Base-by-base conservation (phyloP, 2,797 vertebrate species). In the Percopsis omiscomaycus region DNA sequence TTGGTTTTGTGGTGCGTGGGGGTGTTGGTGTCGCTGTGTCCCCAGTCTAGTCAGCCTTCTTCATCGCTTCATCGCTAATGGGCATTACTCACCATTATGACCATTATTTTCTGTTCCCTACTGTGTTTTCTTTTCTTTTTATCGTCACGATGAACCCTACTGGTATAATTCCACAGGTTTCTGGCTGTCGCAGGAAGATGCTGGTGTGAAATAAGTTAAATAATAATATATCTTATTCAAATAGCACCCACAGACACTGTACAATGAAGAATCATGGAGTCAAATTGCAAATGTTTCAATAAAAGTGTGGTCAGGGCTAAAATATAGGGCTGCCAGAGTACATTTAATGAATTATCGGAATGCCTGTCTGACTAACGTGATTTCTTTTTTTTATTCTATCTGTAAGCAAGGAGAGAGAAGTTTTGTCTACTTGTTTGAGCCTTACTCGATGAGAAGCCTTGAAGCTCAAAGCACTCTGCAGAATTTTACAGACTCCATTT, bases 401-500 rank as follows among this genome's bases (percentile, higher is more conserved):
- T 32, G 30, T 32, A 6, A 47, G 46, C 46, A 47, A 47, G n/a
- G 74, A 65, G 55, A 64, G 51, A 73, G 52, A 15, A 49, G 29
- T 76, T 77, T 74, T 55, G 55, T 72, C 59, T 59, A 42, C 56
- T 75, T 74, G 62, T 58, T 77, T 28, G 64, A 75, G 73, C 69
- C 49, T 68, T 55, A 9, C 73, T 69, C 16, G n/a, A 70, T 55
- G 16, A 79, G 56, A 56, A 67, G 68, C 66, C 15, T 11, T 48
- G 69, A 75, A 65, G 83, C 81, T 84, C 74, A 60, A 50, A 89
- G 83, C 78, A 57, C 61, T 83, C 74, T 79, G 69, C 75, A 55
- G 80, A 83, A 80, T 82, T 84, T 79, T 69, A 81, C 74, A 69
- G 80, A 78, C 71, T 81, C 73, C 68, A 64, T 77, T 83, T 84